Percentiles rank a stretch among this genome's conserved stretches.
phyloP scores from a whole-genome alignment of 2,888 invertebrate genomes.

The Tanytarsus gracilentus region DNA sequence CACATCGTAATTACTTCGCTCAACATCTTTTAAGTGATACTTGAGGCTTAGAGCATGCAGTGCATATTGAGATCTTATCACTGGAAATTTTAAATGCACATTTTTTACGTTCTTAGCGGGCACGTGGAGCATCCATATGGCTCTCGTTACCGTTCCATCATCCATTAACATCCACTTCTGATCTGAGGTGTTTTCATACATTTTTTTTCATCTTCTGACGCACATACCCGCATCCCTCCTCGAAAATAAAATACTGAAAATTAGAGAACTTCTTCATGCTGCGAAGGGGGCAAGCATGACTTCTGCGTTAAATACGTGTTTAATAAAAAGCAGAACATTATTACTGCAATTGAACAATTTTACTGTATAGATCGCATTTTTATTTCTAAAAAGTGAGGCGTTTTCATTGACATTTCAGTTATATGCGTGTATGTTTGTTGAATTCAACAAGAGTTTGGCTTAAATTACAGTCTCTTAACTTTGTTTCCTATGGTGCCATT shows the following conservation, averaged over 20 bases:
- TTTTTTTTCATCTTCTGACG: not conserved
- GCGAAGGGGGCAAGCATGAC: constrained; percentile 14
- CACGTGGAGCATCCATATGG: constrained; percentile 15
- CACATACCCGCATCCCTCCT: constrained; percentile 14
- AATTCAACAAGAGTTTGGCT: not conserved
- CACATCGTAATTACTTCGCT: too few species aligned
- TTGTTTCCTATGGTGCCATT: constrained; percentile 7
- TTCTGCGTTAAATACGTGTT: not conserved
- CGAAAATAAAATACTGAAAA: too few species aligned
- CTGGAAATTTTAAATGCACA: not conserved
- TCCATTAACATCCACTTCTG: not conserved
- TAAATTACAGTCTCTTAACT: constrained; percentile 17
- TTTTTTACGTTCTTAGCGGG: constrained; percentile 13
- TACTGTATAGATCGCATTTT: constrained; percentile 12
- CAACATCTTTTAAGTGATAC: too few species aligned
- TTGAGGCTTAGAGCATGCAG: too few species aligned
- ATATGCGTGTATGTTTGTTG: not conserved
- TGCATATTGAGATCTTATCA: constrained; percentile 11
- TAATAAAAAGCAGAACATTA: not conserved
- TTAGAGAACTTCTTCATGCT: too few species aligned
- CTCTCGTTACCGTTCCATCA: not conserved
- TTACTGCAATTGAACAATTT: constrained; percentile 27
- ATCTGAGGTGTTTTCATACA: not conserved
- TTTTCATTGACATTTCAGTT: constrained; percentile 10
- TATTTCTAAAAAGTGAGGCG: constrained; percentile 24